Percentiles rank a stretch among this genome's conserved stretches.
phyloP scores from a whole-genome alignment of 2,797 vertebrate genomes.

The Leucoraja ocellata region DNA sequence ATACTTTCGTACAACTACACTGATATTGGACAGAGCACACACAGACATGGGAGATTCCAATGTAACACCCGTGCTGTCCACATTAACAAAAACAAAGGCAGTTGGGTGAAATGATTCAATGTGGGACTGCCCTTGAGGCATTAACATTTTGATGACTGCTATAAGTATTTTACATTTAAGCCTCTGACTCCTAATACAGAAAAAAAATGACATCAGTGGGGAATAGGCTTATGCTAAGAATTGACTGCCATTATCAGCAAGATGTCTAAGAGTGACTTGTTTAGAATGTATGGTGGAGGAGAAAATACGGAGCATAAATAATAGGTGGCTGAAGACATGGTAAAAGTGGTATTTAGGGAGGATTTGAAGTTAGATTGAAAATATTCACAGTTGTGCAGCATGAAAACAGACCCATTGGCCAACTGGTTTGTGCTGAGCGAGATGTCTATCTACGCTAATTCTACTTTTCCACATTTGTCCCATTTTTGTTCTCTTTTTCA shows the following conservation, averaged over 20 bases:
- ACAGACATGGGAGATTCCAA: neutral
- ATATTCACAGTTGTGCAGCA: too few relatives aligned
- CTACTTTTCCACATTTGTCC: too few relatives aligned
- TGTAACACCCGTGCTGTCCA: neutral
- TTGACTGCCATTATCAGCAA: neutral
- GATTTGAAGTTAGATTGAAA: neutral
- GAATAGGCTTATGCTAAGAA: neutral
- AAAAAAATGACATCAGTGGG: neutral
- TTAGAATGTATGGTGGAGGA: neutral
- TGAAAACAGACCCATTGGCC: too few relatives aligned
- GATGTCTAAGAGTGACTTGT: neutral
- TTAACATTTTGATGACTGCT: neutral
- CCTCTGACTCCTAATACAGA: neutral
- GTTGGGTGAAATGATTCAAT: neutral
- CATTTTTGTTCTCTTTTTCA: too few relatives aligned
- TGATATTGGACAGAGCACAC: neutral
- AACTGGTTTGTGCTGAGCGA: too few relatives aligned
- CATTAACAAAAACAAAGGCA: neutral
- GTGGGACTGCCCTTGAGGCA: neutral
- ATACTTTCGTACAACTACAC: neutral
- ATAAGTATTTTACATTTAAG: neutral
- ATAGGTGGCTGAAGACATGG: neutral
- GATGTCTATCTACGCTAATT: too few relatives aligned
- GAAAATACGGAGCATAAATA: neutral
- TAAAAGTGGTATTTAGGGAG: neutral